Evolutionary conservation across 2,797 vertebrate species (phyloP), one percentile per base, ranked within the genome.

Genomic region (Acanthurus leucopareius): DNA sequence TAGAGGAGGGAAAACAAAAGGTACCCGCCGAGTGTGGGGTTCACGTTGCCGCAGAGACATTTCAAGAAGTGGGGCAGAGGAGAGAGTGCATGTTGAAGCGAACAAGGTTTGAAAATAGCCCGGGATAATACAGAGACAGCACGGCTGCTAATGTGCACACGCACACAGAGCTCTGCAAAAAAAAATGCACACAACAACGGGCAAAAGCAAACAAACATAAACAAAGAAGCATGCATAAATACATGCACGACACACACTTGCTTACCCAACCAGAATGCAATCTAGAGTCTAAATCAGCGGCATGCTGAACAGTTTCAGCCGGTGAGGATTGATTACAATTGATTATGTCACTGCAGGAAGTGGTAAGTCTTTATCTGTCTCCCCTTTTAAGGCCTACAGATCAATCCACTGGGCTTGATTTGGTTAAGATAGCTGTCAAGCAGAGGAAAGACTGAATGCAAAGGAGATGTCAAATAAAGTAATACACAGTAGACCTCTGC

Each of bases 91-190:
- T 1, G 69, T 62, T 88, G 86, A 90, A 73, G 79, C 2, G 74
- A 89, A 90, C 86, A 45, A 62, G 85, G 81, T 91, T 92, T 90
- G 93, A 92, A 93, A 91, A 94, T 91, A 93, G 91, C 92, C 91
- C 60, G 84, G 76, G 87, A 91, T 76, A 71, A 91, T 91, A 90
- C 68, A 38, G 54, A 84, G 68, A 75, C 58, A 20, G 69, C 74
- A 40, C 66, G 63, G 77, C 86, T 69, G 67, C 85, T 73, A 40
- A 65, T 22, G 70, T 22, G 63, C 47, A 20, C 65, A 53, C 7
- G 42, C 58, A 42, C 59, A 66, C 53, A 1, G 61, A 15, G 53
- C 1, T 1, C 65, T 64, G 69, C 51, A 60, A 40, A 64, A 58
- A 64, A 64, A 58, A 64, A 77, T 9, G 40, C 73, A 72, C 49